Conservation (phyloP, 1,140 invertebrate species). For the Trachymyrmex septentrionalis region DNA sequence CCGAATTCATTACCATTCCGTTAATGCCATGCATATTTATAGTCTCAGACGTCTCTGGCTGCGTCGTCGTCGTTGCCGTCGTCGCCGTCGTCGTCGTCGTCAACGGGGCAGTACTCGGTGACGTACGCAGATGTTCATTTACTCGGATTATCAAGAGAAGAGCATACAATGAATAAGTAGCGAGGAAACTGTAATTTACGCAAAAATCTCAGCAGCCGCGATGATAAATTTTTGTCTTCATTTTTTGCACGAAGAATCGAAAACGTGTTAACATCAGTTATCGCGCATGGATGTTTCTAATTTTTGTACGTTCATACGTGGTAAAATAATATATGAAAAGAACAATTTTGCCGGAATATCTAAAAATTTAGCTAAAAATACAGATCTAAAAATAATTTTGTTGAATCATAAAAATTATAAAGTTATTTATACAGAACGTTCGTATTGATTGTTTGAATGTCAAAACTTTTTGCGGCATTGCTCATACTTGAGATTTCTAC, state of each 20-base stretch:
- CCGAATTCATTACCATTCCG: conserved; percentile 77
- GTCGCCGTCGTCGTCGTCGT: conserved; percentile 29
- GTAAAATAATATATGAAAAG: too few species aligned
- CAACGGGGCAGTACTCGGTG: conserved; percentile 28
- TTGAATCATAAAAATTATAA: too few species aligned
- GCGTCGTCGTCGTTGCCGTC: conserved; percentile 18
- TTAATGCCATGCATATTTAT: conserved; percentile 81
- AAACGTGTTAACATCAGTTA: background rate
- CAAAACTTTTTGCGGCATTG: too few species aligned
- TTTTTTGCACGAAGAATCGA: background rate
- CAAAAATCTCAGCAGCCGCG: conserved; percentile 53
- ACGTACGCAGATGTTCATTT: conserved; percentile 61
- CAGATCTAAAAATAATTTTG: too few species aligned
- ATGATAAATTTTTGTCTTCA: background rate
- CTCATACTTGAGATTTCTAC: too few species aligned
- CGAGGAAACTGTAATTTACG: conserved; percentile 73
- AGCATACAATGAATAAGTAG: conserved; percentile 61
- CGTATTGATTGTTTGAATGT: too few species aligned
- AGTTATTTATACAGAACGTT: too few species aligned
- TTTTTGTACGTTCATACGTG: background rate
- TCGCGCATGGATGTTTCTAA: background rate
- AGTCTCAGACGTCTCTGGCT: conserved; percentile 73
- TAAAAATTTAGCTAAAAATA: too few species aligned
- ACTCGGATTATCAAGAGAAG: conserved; percentile 53
- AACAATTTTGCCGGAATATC: too few species aligned